Evolutionary conservation across 2,113 vertebrate genomes (phyloP), one percentile per base, ranked within the genome.

Genomic region (Podarcis raffonei): DNA sequence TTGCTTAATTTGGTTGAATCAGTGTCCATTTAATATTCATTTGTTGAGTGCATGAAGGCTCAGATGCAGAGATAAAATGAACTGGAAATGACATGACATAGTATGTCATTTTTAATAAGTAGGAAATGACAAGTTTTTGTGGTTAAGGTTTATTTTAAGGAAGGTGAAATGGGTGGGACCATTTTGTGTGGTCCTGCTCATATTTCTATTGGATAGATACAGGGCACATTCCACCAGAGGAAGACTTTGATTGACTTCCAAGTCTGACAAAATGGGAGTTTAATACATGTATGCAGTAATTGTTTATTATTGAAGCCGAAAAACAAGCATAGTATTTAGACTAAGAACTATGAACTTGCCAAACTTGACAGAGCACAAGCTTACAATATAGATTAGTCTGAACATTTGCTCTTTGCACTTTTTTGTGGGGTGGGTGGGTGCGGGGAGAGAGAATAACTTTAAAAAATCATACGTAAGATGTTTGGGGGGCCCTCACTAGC

Each of bases 241-340:
- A 90, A 90, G 68, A 89, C 91, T 95, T 95, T 93, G 88, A 95
- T 91, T 94, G 91, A 95, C 90, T 94, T 96, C 96, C 96, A 97
- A 96, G 95, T 94, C 95, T 6, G 90, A 96, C 94, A 96, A 95
- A 95, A 95, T 95, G 91, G 93, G 92, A 96, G 92, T 96, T 96
- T 94, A 94, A 96, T 94, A 96, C 95, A 95, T 88, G 90, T 85
- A 92, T 92, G 93, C 90, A 93, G 95, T 94, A 94, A 95, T 91
- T 96, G 93, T 95, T 96, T 96, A 94, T 96, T 96, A 96, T 97
- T 97, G 96, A 96, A 96, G 95, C 96, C 95, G 95, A 90, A 95
- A 96, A 97, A 96, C 92, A 96, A 96, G 91, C 69, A 92, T 79
- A 94, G 90, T 94, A 94, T 96, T 97, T 95, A 96, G 92, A 89